phyloP scores from a whole-genome alignment of 2,888 invertebrate genomes.

The Globia sparganii region DNA sequence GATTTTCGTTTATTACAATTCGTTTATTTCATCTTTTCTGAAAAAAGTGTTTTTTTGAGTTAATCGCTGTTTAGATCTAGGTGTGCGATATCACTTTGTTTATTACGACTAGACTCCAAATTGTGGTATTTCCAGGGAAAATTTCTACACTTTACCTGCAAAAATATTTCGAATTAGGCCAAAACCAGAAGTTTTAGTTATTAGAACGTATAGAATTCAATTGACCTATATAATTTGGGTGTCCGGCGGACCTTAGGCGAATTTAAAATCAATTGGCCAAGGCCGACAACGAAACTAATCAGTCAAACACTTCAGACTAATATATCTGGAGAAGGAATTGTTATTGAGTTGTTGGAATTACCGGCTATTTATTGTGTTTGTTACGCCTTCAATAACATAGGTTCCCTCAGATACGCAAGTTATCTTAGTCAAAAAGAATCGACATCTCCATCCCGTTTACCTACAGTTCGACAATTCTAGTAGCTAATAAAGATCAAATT shows the following conservation, averaged over 20 bases:
- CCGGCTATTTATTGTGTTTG: not conserved
- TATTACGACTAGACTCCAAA: not conserved
- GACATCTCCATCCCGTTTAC: not conserved
- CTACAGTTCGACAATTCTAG: not conserved
- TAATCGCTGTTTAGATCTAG: too few relatives aligned
- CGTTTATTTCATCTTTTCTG: too few relatives aligned
- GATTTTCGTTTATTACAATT: too few relatives aligned
- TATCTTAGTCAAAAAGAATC: not conserved
- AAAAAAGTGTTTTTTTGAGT: too few relatives aligned
- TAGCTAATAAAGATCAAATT: not conserved
- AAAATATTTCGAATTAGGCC: not conserved
- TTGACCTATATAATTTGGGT: conserved; percentile 30
- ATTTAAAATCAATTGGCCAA: conserved; percentile 21
- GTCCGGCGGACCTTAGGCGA: not conserved
- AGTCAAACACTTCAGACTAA: not conserved
- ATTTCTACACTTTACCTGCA: not conserved
- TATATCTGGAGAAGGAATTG: not conserved
- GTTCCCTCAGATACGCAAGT: not conserved
- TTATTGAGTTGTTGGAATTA: not conserved
- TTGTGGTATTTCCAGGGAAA: not conserved
- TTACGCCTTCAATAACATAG: not conserved
- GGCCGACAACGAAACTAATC: not conserved
- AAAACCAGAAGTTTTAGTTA: not conserved
- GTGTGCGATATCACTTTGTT: not conserved
- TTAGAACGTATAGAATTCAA: not conserved